Evolutionary conservation across 2,113 vertebrate species (phyloP), one percentile per base, ranked within the genome.

Genomic region (Notothenia rossii): DNA sequence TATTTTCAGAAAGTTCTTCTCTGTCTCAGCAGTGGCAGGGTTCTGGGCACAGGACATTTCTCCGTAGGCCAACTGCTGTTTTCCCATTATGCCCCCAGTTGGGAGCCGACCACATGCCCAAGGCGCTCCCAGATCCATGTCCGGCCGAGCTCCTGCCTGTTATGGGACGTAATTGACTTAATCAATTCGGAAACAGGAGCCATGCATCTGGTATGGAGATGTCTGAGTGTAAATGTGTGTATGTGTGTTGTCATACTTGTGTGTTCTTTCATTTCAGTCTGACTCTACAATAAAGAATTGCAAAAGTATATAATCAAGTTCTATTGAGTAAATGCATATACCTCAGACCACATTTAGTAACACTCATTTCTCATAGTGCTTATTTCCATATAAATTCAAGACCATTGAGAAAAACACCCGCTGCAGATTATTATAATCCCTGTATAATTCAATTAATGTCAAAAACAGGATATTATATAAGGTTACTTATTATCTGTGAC

Each of bases 131-230:
- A 82, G 64, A 87, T 86, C 79, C 81, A 77, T 56, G 72, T 77
- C 91, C 81, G 65, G 79, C 75, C 5, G 71, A 51, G 77, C 85
- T 75, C 71, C 75, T 81, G 76, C 75, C 48, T 56, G 78, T 88
- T 90, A 89, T 79, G 77, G 85, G 63, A 81, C 18, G 29, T 91
- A 90, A 91, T 85, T 90, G 84, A 89, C 82, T 77, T 86, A 87
- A 89, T 90, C 86, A 86, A 87, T 91, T 87, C 82, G 75, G 53
- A 69, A 46, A 74, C 53, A 69, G 81, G 67, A 43, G 29, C 20
- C 61, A 51, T 25, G 14, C 78, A 82, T 79, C 79, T 81, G 62
- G 15, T 61, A 20, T 53, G 18, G 20, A 18, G 46, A 20, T 75
- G 61, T 75, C 36, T 75, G 12, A 22, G 50, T 56, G 51, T 65